A percentile compares a stretch with the other conserved stretches of the same genome.
Conservation (phyloP, 2,797 vertebrate genomes). For the Catamblyrhynchus diadema region DNA sequence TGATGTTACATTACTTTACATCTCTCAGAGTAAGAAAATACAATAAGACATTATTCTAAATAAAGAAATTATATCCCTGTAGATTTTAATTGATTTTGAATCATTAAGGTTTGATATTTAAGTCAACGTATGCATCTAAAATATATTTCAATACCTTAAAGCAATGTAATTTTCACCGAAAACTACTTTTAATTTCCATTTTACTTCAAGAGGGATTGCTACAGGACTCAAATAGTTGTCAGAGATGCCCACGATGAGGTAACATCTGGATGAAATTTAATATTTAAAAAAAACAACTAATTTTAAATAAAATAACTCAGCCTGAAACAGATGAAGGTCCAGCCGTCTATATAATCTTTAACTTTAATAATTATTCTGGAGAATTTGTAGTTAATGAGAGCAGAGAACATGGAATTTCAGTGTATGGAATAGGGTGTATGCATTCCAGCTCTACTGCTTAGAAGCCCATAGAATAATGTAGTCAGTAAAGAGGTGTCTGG, state of each 20-base stretch:
- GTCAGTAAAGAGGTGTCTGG: conserved; percentile 21
- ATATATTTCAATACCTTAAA: neutral
- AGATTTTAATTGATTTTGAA: neutral
- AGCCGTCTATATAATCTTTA: neutral
- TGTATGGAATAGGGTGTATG: neutral
- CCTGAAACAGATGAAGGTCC: neutral
- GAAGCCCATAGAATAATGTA: conserved; percentile 16
- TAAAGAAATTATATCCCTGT: neutral
- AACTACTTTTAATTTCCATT: neutral
- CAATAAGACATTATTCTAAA: neutral
- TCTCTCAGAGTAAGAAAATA: neutral
- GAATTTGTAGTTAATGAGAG: neutral
- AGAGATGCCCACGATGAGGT: neutral
- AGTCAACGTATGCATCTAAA: neutral
- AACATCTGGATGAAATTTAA: neutral
- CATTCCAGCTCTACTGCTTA: conserved; percentile 4
- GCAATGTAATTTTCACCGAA: neutral
- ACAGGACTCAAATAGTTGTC: neutral
- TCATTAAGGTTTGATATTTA: neutral
- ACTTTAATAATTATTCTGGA: neutral
- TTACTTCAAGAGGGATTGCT: neutral
- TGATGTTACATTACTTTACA: neutral
- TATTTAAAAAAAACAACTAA: neutral
- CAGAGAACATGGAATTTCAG: neutral
- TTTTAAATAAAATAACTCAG: neutral